Percentiles rank a stretch among this genome's conserved stretches.
Conservation (phyloP, 2,797 vertebrate species). For the Xiphophorus birchmanni region DNA sequence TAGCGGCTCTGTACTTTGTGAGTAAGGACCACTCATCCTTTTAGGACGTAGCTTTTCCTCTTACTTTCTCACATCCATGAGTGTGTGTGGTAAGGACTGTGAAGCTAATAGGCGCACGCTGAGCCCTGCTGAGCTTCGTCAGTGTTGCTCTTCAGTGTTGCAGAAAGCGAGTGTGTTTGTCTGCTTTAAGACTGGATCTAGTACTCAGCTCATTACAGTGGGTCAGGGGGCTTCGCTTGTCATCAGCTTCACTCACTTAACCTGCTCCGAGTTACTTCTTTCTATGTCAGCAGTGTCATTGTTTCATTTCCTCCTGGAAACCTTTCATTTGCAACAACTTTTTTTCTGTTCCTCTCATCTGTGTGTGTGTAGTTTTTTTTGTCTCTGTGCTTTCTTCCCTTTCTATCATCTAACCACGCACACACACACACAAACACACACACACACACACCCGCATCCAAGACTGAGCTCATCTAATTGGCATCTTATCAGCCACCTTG, state of each 20-base stretch:
- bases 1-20: background rate
- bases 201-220: background rate
- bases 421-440: conserved; percentile 49
- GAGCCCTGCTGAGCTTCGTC: background rate
- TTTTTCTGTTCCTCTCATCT: conserved; percentile 6
- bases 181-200: background rate
- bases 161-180: background rate
- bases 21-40: background rate
- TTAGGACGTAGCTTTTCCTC: background rate
- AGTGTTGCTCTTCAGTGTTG: background rate
- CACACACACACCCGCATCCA: conserved; percentile 43
- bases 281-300: background rate
- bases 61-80: background rate
- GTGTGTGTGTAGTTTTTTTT: background rate
- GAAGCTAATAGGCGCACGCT: background rate
- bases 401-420: conserved; percentile 28
- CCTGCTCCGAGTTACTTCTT: background rate
- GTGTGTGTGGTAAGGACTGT: background rate
- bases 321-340: background rate
- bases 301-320: background rate
- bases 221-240: background rate
- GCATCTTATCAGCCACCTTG: conserved; percentile 74
- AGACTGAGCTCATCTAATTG: conserved; percentile 70
- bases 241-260: conserved; percentile 9
- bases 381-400: conserved; percentile 15